A percentile compares a stretch with the other conserved stretches of the same genome.
phyloP scores from a whole-genome alignment of 2,888 invertebrate species.

The Quadroppia sp. region DNA sequence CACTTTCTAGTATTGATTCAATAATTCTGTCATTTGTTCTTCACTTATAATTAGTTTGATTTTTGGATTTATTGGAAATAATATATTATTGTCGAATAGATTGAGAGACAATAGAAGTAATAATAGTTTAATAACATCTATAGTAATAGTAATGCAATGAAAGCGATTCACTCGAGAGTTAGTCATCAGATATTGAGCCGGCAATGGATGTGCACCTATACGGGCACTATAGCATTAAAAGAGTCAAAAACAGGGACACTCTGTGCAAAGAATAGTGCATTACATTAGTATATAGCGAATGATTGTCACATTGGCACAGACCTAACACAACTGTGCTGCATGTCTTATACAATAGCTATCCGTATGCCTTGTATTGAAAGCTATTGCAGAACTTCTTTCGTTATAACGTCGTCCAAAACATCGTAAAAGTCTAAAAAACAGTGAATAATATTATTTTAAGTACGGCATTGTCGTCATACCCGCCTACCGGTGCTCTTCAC shows the following conservation, averaged over 20 bases:
- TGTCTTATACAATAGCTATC: not conserved
- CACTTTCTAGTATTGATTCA: constrained; percentile 17
- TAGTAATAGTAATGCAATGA: not conserved
- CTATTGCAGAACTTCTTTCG: constrained; percentile 11
- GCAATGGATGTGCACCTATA: constrained; percentile 31
- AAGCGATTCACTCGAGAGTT: not conserved
- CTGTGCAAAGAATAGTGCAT: not conserved
- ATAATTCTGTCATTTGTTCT: constrained; percentile 2
- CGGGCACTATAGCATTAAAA: constrained; percentile 28
- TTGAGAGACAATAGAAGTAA: not conserved
- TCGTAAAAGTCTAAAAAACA: constrained; percentile 25
- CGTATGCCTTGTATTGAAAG: constrained; percentile 19
- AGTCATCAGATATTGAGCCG: not conserved
- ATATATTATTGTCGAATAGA: not conserved
- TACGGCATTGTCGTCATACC: constrained; percentile 4
- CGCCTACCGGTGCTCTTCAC: not conserved
- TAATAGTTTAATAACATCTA: not conserved
- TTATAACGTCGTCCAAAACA: not conserved
- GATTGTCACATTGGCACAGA: constrained; percentile 30
- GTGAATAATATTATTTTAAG: constrained; percentile 34
- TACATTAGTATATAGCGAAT: constrained; percentile 21
- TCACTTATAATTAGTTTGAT: constrained; percentile 13
- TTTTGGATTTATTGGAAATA: constrained; percentile 5
- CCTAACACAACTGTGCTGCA: not conserved
- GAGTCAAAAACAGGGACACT: constrained; percentile 14